Evolutionary conservation across 1,140 invertebrate genomes (phyloP), one percentile per base, ranked within the genome.

Genomic region (Fopius arisanus): DNA sequence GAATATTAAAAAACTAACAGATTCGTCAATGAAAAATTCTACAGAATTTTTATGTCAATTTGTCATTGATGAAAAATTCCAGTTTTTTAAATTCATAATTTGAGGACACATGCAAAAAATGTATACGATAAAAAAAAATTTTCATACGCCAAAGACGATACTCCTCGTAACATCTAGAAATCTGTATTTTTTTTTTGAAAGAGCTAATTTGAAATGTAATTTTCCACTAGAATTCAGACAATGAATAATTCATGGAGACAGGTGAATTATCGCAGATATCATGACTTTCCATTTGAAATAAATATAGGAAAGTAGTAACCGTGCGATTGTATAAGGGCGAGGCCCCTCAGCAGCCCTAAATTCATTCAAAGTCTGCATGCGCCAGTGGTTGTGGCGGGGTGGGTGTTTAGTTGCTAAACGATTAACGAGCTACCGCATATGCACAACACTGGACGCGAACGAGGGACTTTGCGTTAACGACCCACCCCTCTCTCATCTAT

Each of bases 371-470:
- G 28, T 63, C n/a, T 65, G n/a, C n/a, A 9, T 40, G 37, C 28
- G 31, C 41, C 28, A 69, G 48, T 59, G 54, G 54, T 26, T 26
- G 5, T 16, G 23, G 54, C 7, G 12, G 33, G 33, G 12, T 37
- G 33, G 62, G 51, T 70, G 48, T 70, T 40, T 63, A 62, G 69
- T 40, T 70, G 48, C 37, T 70, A 70, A 70, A 54, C 29, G 51
- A 70, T 70, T 70, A 70, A 70, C 69, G 69, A 70, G 69, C 69
- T 37, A 59, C 28, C 48, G 29, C 66, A 68, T 68, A 68, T 40
- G 19, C 31, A 63, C 19, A 37, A 70, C 26, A 31, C 48, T 70
- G 26, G 29, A 65, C 16, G 28, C 26, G 28, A 65, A 65, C 31
- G 62, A 65, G 62, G 29, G 62, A 65, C 28, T 65, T 65, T 33